Percentiles rank a stretch among this genome's conserved stretches.
These are phyloP conservation scores for Thumatha senex DNA, from an alignment of 2,888 invertebrate genomes.

Conservation along the genomic window DNA sequence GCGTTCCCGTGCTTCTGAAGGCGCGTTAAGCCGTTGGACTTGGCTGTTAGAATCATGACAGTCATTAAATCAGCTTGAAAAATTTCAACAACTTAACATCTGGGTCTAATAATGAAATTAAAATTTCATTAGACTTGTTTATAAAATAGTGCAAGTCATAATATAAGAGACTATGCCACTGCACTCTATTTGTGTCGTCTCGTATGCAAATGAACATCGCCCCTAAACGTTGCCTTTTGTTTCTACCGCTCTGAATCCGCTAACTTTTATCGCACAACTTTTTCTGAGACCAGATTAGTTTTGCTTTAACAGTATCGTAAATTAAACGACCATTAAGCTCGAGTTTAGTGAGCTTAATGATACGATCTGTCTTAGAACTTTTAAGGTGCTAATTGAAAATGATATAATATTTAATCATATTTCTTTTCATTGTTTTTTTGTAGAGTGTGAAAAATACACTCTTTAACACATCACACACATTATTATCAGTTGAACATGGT, in stretches of 20 bases:
- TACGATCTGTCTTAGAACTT: slow-evolving; percentile 53
- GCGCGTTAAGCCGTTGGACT: no score
- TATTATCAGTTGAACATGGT: slow-evolving; percentile 58
- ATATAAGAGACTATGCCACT: slow-evolving; percentile 48
- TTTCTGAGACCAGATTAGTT: slow-evolving; percentile 65
- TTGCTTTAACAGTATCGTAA: slow-evolving; percentile 63
- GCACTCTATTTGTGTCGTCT: slow-evolving; percentile 45
- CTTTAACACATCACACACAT: no score
- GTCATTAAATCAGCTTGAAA: no score
- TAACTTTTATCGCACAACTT: slow-evolving; percentile 67
- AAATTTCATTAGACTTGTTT: slow-evolving; percentile 26
- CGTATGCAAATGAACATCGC: slow-evolving; percentile 64
- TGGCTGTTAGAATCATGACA: no score
- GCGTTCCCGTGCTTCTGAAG: no score
- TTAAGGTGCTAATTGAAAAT: neutral
- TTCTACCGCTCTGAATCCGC: slow-evolving; percentile 49
- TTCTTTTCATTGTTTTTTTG: no score
- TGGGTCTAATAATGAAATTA: no score
- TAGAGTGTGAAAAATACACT: no score
- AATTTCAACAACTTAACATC: no score
- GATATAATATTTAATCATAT: no score
- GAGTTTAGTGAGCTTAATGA: slow-evolving; percentile 51
- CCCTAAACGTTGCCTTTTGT: slow-evolving; percentile 61
- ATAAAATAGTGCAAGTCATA: slow-evolving; percentile 47
- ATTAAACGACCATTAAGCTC: slow-evolving; percentile 53